These are phyloP conservation scores for Drosophila bifasciata DNA, from an alignment of 1,140 invertebrate species.

Conservation along the genomic window DNA sequence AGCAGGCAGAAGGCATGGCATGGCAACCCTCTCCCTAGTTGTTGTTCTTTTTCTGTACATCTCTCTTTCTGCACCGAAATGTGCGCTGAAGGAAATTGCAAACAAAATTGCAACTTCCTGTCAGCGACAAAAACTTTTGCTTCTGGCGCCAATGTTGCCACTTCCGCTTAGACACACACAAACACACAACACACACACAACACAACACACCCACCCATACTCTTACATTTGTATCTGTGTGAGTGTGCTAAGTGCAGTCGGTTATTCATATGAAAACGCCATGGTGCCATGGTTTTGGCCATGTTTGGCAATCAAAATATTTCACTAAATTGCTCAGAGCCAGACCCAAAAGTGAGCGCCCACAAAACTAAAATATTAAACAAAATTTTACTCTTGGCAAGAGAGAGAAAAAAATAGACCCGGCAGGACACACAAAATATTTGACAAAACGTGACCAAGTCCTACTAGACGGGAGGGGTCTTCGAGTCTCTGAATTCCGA, in stretches of 20 bases:
- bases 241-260: conserved; percentile 67
- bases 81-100: conserved; percentile 80
- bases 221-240: conserved; percentile 1
- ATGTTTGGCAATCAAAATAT: conserved; percentile 82
- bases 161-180: conserved; percentile 68
- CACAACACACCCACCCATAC: too few relatives aligned
- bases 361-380: conserved; percentile 77
- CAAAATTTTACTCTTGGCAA: conserved; percentile 50
- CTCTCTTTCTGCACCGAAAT: conserved; percentile 44
- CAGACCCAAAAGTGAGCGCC: conserved; percentile 41
- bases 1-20: conserved; percentile 45
- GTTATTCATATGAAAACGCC: conserved; percentile 79
- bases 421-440: conserved; percentile 30
- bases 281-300: conserved; percentile 35
- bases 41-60: too few relatives aligned
- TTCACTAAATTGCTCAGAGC: conserved; percentile 75
- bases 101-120: conserved; percentile 83
- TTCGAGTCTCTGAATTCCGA: conserved; percentile 20
- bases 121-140: conserved; percentile 82
- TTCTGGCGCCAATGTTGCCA: conserved; percentile 80
- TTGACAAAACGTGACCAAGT: conserved; percentile 73
- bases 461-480: conserved; percentile 7
- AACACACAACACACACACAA: conserved; percentile 10
- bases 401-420: not conserved
- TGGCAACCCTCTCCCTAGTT: conserved; percentile 17